Evolutionary conservation across 2,113 vertebrate genomes (phyloP).

Genomic region (Gambusia affinis): DNA sequence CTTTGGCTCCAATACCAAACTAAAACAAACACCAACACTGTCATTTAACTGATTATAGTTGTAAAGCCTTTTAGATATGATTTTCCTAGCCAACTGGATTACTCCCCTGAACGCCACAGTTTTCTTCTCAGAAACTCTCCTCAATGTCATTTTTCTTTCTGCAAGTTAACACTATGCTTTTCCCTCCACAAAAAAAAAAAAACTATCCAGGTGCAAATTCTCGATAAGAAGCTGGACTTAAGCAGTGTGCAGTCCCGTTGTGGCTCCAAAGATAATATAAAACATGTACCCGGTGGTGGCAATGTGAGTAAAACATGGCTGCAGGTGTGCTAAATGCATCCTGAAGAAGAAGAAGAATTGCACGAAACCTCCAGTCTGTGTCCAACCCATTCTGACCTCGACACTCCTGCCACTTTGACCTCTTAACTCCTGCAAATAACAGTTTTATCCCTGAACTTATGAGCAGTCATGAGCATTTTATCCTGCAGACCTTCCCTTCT

Average conservation of each 20-base stretch:
- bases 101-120: no score
- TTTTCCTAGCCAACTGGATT: not conserved
- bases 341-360: constrained; percentile 40
- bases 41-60: not conserved
- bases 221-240: constrained; percentile 95
- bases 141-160: constrained; percentile 1
- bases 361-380: constrained; percentile 53
- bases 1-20: not conserved
- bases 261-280: constrained; percentile 98
- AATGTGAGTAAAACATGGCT: constrained; percentile 85
- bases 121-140: no score
- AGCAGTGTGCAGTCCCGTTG: constrained; percentile 93
- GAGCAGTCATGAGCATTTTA: constrained; percentile 51
- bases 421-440: constrained; percentile 45
- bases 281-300: constrained; percentile 92
- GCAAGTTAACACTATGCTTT: constrained; percentile 51
- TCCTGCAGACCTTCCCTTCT: not conserved
- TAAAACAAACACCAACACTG: not conserved
- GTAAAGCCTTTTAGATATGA: not conserved
- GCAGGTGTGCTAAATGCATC: constrained; percentile 44
- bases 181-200: constrained; percentile 41
- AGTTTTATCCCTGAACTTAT: constrained; percentile 11
- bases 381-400: constrained; percentile 16
- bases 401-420: constrained; percentile 12
- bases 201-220: constrained; percentile 89